Base-by-base conservation (phyloP, 1,140 invertebrate genomes). In the Rhyzopertha dominica region DNA sequence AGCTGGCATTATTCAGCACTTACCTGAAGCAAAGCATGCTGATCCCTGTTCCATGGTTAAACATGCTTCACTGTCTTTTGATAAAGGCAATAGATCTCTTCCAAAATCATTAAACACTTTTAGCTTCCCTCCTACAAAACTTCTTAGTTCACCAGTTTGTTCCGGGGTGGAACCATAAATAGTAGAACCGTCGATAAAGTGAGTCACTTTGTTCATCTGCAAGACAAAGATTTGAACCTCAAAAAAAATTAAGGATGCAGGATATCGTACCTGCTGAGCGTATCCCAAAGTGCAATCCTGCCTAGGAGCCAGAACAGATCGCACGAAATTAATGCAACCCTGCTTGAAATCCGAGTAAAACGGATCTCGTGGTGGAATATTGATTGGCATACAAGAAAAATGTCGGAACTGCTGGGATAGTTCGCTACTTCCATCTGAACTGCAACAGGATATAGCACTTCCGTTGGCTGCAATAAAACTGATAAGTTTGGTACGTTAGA, bases 131-230 rank as follows among this genome's bases (percentile, higher is more conserved):
- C 74, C 74, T 12, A 68, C 60, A 40, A 78, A 77, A 18, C 69
- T 72, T 37, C 80, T 62, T 17, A 86, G 49, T 1, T 69, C 57
- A 1, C 59, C 54, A 0, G 74, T 57, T 25, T 80, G 75, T 24
- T 76, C 70, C 14, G 68, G 50, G 26, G 76, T 77, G 3, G 79
- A 87, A 0, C 81, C 81, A 59, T 89, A 89, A 8, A 90, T 71
- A 2, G 76, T 73, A 0, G 84, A 87, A 1, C 74, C 76, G 63
- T 90, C 87, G 9, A 84, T 61, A 49, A 75, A 87, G 43, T 87
- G 82, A 0, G 84, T 84, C 1, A 80, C 82, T 49, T 79, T 80
- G 63, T 87, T 90, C 66, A 86, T 74, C 76, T 85, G 63, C n/a
- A 65, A 46, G 3, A 45, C 19, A 14, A 36, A 20, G 18, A 2